Evolutionary conservation across 1,140 invertebrate genomes (phyloP).

Genomic region (Scaptomyza pallida): DNA sequence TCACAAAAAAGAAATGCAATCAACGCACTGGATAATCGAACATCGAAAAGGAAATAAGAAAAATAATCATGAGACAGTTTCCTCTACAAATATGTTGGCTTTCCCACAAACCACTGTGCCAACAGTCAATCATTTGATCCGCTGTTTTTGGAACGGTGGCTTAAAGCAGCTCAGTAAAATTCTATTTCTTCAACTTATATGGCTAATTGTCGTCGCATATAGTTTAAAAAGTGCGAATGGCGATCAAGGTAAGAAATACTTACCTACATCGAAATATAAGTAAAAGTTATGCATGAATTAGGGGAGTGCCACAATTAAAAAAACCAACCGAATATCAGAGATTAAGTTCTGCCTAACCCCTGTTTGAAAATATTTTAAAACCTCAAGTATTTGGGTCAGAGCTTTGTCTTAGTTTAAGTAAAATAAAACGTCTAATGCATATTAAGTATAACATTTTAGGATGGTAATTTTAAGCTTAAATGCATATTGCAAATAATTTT

Average conservation of each 20-base stretch:
- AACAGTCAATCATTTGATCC: neutral
- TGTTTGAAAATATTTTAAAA: too few species aligned
- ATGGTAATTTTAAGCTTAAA: too few species aligned
- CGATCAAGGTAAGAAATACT: slow-evolving; percentile 45
- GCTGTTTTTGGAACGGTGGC: neutral
- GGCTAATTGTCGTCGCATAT: slow-evolving; percentile 13
- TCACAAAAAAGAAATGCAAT: slow-evolving; percentile 37
- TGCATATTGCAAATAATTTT: too few species aligned
- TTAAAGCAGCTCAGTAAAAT: slow-evolving; percentile 1
- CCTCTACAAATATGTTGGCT: slow-evolving; percentile 37
- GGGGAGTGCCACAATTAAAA: too few species aligned
- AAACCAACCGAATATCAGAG: too few species aligned
- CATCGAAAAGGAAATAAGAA: neutral
- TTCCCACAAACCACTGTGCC: slow-evolving; percentile 24
- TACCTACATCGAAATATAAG: too few species aligned
- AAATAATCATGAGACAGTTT: slow-evolving; percentile 10
- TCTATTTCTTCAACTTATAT: slow-evolving; percentile 20
- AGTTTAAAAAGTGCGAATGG: slow-evolving; percentile 13
- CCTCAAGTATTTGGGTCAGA: too few species aligned
- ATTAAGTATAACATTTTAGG: too few species aligned
- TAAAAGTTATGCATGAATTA: too few species aligned
- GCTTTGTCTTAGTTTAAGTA: too few species aligned
- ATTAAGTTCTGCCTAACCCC: too few species aligned
- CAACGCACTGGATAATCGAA: neutral
- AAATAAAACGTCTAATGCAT: too few species aligned